These are phyloP conservation scores for Lymantria dispar DNA, from an alignment of 2,888 invertebrate genomes.

Conservation along the genomic window DNA sequence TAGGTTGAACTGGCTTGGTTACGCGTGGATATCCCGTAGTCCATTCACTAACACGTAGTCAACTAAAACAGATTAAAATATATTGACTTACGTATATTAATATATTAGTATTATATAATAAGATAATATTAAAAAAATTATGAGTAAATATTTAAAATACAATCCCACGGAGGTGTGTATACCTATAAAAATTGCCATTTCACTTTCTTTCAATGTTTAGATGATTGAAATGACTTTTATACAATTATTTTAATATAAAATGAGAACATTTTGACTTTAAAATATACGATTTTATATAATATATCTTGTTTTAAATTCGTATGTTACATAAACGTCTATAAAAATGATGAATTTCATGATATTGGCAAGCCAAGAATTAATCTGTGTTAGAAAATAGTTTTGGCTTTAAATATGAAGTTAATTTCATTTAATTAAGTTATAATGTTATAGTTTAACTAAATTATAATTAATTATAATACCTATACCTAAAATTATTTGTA, in stretches of 20 bases:
- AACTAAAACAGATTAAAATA: not conserved
- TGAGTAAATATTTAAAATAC: slow-evolving; percentile 2
- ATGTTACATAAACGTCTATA: not conserved
- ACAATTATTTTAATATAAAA: slow-evolving; percentile 10
- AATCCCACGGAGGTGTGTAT: slow-evolving; percentile 2
- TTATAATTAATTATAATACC: not conserved
- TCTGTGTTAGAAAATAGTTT: not conserved
- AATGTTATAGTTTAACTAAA: not conserved
- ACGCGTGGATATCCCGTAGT: slow-evolving; percentile 8
- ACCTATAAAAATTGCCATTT: slow-evolving; percentile 15
- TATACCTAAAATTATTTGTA: not conserved
- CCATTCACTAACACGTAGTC: not conserved
- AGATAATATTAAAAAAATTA: slow-evolving; percentile 5
- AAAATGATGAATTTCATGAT: not conserved
- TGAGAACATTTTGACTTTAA: slow-evolving; percentile 5
- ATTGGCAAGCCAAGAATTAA: not conserved
- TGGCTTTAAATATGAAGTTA: not conserved
- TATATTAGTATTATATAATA: not conserved
- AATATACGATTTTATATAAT: not conserved
- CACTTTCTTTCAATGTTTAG: slow-evolving; percentile 3
- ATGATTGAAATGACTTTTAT: slow-evolving; percentile 2
- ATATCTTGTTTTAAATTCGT: not conserved
- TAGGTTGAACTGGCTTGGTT: not conserved
- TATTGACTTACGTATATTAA: not conserved
- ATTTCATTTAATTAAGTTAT: not conserved